These are phyloP conservation scores for Clepsis dumicolana DNA, from an alignment of 2,888 invertebrate species.

Conservation along the genomic window DNA sequence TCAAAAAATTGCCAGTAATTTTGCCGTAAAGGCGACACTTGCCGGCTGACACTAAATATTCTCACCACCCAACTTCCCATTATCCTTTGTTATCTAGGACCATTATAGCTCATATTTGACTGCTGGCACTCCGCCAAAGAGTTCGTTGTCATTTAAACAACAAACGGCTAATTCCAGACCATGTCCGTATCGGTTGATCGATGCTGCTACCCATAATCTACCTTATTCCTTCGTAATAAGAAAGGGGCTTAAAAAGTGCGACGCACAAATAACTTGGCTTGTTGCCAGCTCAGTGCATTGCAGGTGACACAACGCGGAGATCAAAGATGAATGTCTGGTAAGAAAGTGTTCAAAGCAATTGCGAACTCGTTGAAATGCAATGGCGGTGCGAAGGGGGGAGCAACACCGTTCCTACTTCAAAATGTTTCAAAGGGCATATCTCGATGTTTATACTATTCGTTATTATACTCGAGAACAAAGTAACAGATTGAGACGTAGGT, in stretches of 20 bases:
- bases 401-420: no score
- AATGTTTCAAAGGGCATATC: no score
- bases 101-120: constrained; percentile 28
- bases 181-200: constrained; percentile 47
- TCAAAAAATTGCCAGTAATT: no score
- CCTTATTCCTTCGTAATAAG: constrained; percentile 7
- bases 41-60: no score
- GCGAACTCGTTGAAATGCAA: no score
- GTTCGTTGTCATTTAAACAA: constrained; percentile 60
- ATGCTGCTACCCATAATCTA: constrained; percentile 39
- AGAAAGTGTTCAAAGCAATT: not conserved
- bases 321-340: constrained; percentile 31
- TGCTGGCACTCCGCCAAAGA: constrained; percentile 53
- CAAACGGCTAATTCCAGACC: constrained; percentile 52
- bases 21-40: no score
- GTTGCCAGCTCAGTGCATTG: constrained; percentile 31
- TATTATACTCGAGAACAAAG: no score
- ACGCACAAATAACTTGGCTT: constrained; percentile 36
- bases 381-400: no score
- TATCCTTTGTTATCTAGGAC: constrained; percentile 24
- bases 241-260: constrained; percentile 6
- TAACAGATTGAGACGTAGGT: no score
- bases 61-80: not conserved
- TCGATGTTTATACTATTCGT: no score
- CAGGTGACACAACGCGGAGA: constrained; percentile 36